phyloP scores from a whole-genome alignment of 2,797 vertebrate species.

The Smutsia gigantea region DNA sequence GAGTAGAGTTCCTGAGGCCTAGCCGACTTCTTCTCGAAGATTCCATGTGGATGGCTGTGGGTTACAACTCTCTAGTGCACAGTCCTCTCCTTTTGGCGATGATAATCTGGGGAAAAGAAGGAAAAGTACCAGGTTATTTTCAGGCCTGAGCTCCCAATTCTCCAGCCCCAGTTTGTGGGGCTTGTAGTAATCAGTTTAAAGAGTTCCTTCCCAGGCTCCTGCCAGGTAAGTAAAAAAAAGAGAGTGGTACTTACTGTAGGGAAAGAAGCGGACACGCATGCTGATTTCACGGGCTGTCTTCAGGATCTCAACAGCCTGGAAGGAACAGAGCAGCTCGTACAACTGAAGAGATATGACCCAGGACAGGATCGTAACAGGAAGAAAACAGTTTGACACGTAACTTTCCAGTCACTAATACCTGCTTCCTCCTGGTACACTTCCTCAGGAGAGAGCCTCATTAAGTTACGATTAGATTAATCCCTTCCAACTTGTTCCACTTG shows the following conservation, averaged over 20 bases:
- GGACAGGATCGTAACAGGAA: background rate
- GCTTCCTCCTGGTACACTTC: background rate
- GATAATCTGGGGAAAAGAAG: slow-evolving; percentile 91
- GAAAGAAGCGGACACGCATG: slow-evolving; percentile 98
- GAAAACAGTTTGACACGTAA: slow-evolving; percentile 29
- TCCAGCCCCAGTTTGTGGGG: background rate
- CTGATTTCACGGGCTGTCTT: slow-evolving; percentile 97
- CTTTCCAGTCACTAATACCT: background rate
- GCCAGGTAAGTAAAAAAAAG: background rate
- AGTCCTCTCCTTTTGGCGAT: slow-evolving; percentile 97
- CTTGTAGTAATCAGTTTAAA: slow-evolving; percentile 9
- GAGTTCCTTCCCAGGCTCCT: background rate
- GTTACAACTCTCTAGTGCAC: slow-evolving; percentile 91
- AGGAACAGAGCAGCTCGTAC: slow-evolving; percentile 51
- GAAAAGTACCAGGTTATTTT: slow-evolving; percentile 64
- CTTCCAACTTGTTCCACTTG: slow-evolving; percentile 21
- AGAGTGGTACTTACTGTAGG: slow-evolving; percentile 94
- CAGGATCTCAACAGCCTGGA: slow-evolving; percentile 98
- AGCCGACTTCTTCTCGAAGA: slow-evolving; percentile 75
- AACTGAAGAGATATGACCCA: slow-evolving; percentile 50
- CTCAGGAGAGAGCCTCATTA: background rate
- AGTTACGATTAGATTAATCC: background rate
- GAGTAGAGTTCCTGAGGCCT: slow-evolving; percentile 27
- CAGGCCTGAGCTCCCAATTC: background rate
- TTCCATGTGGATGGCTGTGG: background rate